Evolutionary conservation across 2,113 vertebrate species (phyloP), one percentile per base, ranked within the genome.

Genomic region (Isichthys henryi): DNA sequence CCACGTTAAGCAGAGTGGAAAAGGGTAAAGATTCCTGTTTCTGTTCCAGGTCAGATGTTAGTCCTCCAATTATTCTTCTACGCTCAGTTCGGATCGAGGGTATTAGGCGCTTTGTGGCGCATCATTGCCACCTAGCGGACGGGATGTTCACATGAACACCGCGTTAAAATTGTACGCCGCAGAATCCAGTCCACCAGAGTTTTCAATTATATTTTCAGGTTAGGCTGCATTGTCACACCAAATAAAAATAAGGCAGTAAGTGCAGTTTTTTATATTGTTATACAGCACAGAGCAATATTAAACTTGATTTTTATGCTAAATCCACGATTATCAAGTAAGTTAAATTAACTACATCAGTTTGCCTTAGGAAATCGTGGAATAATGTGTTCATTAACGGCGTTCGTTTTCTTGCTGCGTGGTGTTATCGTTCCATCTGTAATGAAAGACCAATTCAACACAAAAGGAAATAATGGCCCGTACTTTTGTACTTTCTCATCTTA

Each of bases 31-130:
- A 19, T 49, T 46, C 39, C 3, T 3, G 48, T 89, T 88, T 82
- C 88, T 56, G 17, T 89, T 89, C 88, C 88, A 50, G 88, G 88
- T 82, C 88, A 35, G 39, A 39, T 39, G 39, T 39, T 39, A 39
- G 21, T n/a, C 58, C 23, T 5, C 19, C 46, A 13, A 21, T 48
- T 77, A 5, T 43, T 31, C 49, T 53, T 87, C 85, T 56, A 35
- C n/a, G 50, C 13, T 19, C 50, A 0, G 11, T 56, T 39, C 10
- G 3, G 50, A 80, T 5, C 39, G n/a, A 23, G 9, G 15, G 8
- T 0, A 5, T 19, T 2, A 1, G 19, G 27, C 9, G 27, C n/a
- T 10, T 39, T 27, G 23, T n/a, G 85, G 13, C 27, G 31, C 35
- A 49, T 56, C 3, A 53, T 27, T 27, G 5, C 5, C 85, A 35